phyloP scores from a whole-genome alignment of 2,113 vertebrate species.

The Hylia prasina region DNA sequence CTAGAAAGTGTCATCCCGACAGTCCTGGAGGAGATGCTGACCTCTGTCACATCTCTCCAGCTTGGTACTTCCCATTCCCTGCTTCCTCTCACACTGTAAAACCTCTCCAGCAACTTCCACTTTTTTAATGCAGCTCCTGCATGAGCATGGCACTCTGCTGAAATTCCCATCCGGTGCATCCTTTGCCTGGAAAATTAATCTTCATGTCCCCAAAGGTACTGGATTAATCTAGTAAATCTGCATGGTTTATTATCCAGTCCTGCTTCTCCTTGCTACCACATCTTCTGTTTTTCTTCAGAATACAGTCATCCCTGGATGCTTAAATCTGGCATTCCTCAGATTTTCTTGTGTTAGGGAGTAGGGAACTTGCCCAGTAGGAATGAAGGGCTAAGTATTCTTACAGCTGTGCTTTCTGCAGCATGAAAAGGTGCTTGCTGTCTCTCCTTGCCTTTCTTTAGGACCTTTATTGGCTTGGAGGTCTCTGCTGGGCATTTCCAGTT shows the following conservation, averaged over 20 bases:
- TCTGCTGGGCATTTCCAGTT: conserved; percentile 80
- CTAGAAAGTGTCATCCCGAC: background rate
- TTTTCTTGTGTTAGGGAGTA: background rate
- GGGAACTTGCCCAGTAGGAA: background rate
- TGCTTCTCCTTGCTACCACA: background rate
- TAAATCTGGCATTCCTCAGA: background rate
- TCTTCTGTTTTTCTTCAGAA: background rate
- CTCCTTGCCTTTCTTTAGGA: conserved; percentile 68
- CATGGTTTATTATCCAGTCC: background rate
- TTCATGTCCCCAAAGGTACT: background rate
- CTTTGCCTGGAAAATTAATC: background rate
- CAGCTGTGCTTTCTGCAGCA: background rate
- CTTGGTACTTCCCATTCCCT: background rate
- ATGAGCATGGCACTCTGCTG: fast-evolving
- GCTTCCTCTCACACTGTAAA: background rate
- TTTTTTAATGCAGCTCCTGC: background rate
- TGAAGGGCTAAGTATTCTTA: background rate
- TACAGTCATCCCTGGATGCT: background rate
- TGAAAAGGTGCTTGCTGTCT: background rate
- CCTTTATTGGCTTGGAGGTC: conserved; percentile 89
- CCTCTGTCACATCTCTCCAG: background rate
- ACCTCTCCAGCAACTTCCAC: background rate
- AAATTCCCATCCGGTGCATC: background rate
- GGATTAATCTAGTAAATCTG: background rate
- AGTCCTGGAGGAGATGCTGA: background rate